A percentile compares a stretch with the other conserved stretches of the same genome.
Conservation (phyloP, 1,140 invertebrate species). For the Platorchestia sp. region DNA sequence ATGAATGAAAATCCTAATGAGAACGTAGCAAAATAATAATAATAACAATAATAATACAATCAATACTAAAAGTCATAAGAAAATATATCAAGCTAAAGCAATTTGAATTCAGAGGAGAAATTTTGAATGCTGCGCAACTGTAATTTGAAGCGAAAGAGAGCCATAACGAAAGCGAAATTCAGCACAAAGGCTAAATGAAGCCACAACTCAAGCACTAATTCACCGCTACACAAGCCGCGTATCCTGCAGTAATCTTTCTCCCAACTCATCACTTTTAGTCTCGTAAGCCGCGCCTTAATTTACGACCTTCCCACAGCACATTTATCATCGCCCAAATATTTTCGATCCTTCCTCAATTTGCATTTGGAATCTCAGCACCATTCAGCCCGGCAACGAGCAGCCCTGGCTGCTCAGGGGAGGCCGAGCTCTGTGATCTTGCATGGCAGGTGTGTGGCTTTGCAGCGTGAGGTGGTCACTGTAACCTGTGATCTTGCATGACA, state of each 20-base stretch:
- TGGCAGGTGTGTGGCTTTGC: background rate
- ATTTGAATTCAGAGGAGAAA: background rate
- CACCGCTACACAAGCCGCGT: background rate
- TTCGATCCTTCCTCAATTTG: slow-evolving; percentile 9
- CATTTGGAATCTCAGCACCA: slow-evolving; percentile 13
- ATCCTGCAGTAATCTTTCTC: background rate
- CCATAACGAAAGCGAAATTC: background rate
- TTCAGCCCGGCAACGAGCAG: background rate
- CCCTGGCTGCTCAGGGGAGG: background rate
- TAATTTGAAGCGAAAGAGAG: background rate
- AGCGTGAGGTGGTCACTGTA: background rate
- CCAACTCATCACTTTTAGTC: background rate
- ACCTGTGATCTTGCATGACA: background rate
- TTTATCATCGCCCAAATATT: slow-evolving; percentile 32
- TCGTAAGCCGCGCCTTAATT: slow-evolving; percentile 12
- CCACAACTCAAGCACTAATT: background rate
- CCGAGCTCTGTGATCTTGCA: background rate
- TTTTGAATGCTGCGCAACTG: background rate
- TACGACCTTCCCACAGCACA: slow-evolving; percentile 9
- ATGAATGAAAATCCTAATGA: background rate
- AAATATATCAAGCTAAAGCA: background rate
- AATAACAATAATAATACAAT: background rate
- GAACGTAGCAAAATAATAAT: background rate
- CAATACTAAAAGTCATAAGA: background rate
- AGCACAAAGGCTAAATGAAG: background rate